Evolutionary conservation across 64 coral and sea anemone species (phyloP).

Genomic region (Pocillopora verrucosa): DNA sequence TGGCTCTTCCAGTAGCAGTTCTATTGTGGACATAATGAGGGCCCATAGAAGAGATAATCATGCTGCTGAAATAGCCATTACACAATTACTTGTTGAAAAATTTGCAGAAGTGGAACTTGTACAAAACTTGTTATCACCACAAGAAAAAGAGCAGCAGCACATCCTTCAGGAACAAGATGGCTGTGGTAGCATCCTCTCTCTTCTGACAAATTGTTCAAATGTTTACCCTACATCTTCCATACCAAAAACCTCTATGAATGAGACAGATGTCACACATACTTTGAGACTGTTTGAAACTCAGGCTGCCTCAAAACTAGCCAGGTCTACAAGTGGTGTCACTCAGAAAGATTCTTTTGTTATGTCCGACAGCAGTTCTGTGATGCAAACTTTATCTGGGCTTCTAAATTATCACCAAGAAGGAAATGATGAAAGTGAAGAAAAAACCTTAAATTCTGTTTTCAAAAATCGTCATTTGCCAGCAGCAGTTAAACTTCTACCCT

Average conservation of each 20-base stretch:
- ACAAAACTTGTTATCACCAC: conserved; percentile 16
- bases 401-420: background rate
- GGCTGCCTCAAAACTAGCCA: conserved; percentile 3
- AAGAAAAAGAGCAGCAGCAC: background rate
- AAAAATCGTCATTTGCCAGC: background rate
- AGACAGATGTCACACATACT: conserved; percentile 12
- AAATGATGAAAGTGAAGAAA: background rate
- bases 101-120: conserved; percentile 32
- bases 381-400: conserved; percentile 21
- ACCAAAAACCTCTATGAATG: background rate
- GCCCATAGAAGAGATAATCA: background rate
- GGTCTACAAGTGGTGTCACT: background rate
- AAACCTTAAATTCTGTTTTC: background rate
- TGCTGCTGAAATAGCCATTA: background rate
- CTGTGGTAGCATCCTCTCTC: conserved; percentile 4
- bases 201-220: background rate
- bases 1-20: background rate
- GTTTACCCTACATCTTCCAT: background rate
- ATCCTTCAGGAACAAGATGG: background rate
- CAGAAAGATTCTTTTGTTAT: background rate
- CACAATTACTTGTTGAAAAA: background rate
- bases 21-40: background rate
- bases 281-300: conserved; percentile 26
- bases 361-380: background rate
- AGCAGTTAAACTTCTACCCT: conserved; percentile 40